phyloP scores from a whole-genome alignment of 2,113 vertebrate genomes.

The Narcine bancroftii region DNA sequence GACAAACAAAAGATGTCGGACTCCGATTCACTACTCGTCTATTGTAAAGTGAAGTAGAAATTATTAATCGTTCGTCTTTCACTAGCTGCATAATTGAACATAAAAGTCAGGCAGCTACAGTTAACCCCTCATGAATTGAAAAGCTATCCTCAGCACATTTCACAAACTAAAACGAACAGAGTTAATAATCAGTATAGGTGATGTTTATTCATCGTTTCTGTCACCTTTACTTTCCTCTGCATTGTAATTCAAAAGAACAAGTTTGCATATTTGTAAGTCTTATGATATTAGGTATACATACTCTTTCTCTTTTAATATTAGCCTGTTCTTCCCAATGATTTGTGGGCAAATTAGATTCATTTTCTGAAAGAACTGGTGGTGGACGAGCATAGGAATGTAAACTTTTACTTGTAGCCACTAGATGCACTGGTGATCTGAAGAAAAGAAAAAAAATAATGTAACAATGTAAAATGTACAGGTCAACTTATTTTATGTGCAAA shows the following conservation, averaged over 20 bases:
- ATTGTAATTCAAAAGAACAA: no score
- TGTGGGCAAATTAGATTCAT: slow-evolving; percentile 63
- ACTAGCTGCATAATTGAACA: neutral
- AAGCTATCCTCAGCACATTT: no score
- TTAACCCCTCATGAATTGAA: no score
- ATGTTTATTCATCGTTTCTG: neutral
- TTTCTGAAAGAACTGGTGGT: slow-evolving; percentile 74
- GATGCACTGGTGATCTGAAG: slow-evolving; percentile 89
- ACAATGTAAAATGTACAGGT: neutral
- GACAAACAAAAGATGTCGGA: slow-evolving; percentile 95
- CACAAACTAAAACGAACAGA: neutral
- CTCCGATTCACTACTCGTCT: slow-evolving; percentile 91
- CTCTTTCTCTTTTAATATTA: slow-evolving; percentile 63
- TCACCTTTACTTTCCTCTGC: neutral
- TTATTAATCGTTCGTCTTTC: neutral
- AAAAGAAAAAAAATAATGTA: slow-evolving; percentile 38
- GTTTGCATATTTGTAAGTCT: neutral
- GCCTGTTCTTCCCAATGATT: slow-evolving; percentile 74
- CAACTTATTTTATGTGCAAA: neutral
- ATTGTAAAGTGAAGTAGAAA: slow-evolving; percentile 39
- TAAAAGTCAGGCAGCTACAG: neutral
- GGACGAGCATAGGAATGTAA: slow-evolving; percentile 99
- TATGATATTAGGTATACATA: slow-evolving; percentile 44
- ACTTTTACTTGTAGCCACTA: slow-evolving; percentile 96
- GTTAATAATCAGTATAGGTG: neutral